Conservation (phyloP, 2,113 vertebrate genomes). For the Ornithorhynchus anatinus region DNA sequence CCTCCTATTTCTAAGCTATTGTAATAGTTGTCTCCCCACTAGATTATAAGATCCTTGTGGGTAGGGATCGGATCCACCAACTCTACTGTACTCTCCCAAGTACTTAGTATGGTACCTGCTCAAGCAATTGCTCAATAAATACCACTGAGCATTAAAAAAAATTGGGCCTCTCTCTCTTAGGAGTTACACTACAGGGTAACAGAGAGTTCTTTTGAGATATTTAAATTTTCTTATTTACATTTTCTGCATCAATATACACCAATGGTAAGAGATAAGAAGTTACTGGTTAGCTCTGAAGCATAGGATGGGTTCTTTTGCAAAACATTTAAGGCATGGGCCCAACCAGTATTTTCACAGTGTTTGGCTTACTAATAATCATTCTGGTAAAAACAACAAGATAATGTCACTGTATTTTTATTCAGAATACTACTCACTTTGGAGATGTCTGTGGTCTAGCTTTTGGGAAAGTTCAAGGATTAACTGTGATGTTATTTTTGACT, state of each 20-base stretch:
- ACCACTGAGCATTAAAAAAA: too few relatives aligned
- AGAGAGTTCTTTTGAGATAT: conserved; percentile 8
- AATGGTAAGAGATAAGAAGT: too few relatives aligned
- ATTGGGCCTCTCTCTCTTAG: not conserved
- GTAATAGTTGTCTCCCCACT: too few relatives aligned
- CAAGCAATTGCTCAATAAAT: too few relatives aligned
- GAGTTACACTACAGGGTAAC: too few relatives aligned
- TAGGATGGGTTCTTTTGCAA: conserved; percentile 46
- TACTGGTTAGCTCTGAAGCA: conserved; percentile 48
- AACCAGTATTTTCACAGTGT: conserved; percentile 48
- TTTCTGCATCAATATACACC: too few relatives aligned
- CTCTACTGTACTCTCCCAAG: too few relatives aligned
- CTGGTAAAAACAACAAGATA: conserved; percentile 52
- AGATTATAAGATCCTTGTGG: too few relatives aligned
- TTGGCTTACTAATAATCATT: conserved; percentile 40
- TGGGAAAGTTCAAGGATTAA: conserved; percentile 49
- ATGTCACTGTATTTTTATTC: conserved; percentile 43
- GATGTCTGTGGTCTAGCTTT: conserved; percentile 47
- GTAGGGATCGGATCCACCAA: too few relatives aligned
- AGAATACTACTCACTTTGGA: conserved; percentile 48
- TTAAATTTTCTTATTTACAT: conserved; percentile 27
- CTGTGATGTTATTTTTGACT: conserved; percentile 48
- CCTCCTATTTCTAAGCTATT: too few relatives aligned
- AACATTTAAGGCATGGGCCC: conserved; percentile 40
- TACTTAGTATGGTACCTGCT: too few relatives aligned